Evolutionary conservation across 2,113 vertebrate genomes (phyloP), one percentile per base, ranked within the genome.

Genomic region (Melanerpes formicivorus): DNA sequence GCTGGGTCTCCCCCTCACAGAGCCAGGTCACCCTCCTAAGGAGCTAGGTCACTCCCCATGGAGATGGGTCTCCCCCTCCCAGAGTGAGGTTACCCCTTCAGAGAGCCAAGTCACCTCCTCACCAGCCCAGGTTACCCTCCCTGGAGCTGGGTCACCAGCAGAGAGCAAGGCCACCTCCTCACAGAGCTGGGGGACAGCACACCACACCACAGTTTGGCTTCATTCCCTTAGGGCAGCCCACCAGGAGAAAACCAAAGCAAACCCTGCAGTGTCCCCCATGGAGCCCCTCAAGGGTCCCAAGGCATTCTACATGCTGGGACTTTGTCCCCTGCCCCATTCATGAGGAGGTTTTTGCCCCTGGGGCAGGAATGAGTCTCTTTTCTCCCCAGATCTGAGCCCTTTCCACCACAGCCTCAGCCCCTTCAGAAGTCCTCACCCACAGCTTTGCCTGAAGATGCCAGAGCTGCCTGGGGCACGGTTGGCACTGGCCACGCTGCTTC

Each of bases 401-500:
- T 46, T 55, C 64, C 90, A 74, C 64, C 37, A 60, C 59, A 25
- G 6, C 54, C 63, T 69, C 84, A 79, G n/a, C 29, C 67, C 2
- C 16, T 18, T 19, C 0, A 5, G 40, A 26, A 75, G 18, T 17
- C 48, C 32, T 37, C 3, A 0, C 7, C 42, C 65, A 2, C 23
- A 44, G 42, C 42, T 44, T 46, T 26, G 48, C 5, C n/a, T 42
- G 42, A 42, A 42, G 42, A 5, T 42, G 42, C 42, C 42, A 42
- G 42, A 7, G 8, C 34, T 5, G 34, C 4, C 9, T 11, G 9
- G 19, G 42, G 40, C 19, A 1, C 3, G 0, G 19, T 48, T 0
- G 8, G 32, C 59, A 8, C 23, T 11, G 3, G 48, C 73, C 13
- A 16, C 0, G 9, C 14, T 6, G 63, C n/a, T 44, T 55, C 44